Evolutionary conservation across 2,888 invertebrate species (phyloP).

Genomic region (Phyto melanocephala): DNA sequence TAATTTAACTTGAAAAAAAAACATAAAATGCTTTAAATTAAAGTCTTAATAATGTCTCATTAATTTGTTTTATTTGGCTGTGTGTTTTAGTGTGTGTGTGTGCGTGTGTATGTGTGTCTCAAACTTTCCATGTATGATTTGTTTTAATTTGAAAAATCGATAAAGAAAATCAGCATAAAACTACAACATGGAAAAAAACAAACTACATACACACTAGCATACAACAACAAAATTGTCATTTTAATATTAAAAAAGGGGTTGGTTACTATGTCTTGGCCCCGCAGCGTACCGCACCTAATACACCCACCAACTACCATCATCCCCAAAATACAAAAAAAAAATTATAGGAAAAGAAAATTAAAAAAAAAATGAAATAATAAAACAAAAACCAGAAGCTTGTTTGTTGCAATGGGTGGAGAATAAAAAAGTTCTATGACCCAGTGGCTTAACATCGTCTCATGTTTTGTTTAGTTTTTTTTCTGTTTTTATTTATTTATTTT

Average conservation of each 20-base stretch:
- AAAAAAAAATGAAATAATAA: neutral
- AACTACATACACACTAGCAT: too few relatives aligned
- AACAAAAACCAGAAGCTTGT: slow-evolving; percentile 23
- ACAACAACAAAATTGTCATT: slow-evolving; percentile 38
- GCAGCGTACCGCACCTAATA: slow-evolving; percentile 19
- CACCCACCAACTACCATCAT: slow-evolving; percentile 28
- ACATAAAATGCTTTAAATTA: slow-evolving; percentile 33
- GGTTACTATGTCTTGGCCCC: slow-evolving; percentile 39
- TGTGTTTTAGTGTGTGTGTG: neutral
- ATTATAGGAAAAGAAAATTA: slow-evolving; percentile 32
- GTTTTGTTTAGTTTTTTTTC: slow-evolving; percentile 23
- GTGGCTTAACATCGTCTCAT: slow-evolving; percentile 62
- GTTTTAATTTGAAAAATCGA: slow-evolving; percentile 51
- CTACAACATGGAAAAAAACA: slow-evolving; percentile 16
- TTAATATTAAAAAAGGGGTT: slow-evolving; percentile 49
- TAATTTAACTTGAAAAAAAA: slow-evolving; percentile 24
- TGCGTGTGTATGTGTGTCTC: neutral
- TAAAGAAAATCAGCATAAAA: slow-evolving; percentile 46
- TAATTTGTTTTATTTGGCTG: slow-evolving; percentile 40
- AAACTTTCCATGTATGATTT: slow-evolving; percentile 36
- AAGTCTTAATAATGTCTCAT: slow-evolving; percentile 45
- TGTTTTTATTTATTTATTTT: neutral
- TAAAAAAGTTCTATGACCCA: slow-evolving; percentile 65
- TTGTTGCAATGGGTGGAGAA: slow-evolving; percentile 53
- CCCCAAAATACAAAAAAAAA: slow-evolving; percentile 45